These are phyloP conservation scores for Yponomeuta plumbellus DNA, from an alignment of 2,888 invertebrate species.

Conservation along the genomic window DNA sequence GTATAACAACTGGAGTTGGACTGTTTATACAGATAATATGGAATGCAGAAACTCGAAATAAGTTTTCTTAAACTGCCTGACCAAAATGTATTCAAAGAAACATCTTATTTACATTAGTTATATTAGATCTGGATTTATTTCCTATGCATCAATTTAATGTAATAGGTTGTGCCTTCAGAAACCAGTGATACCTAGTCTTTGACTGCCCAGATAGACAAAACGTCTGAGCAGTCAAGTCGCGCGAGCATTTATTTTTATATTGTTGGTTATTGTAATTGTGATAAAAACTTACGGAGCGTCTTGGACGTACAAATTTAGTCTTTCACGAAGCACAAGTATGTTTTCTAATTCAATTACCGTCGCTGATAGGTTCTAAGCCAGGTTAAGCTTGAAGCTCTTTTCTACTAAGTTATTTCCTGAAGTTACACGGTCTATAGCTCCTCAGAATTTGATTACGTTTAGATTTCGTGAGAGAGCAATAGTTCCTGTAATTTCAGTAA, in stretches of 20 bases:
- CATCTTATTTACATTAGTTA: neutral
- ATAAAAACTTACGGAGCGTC: conserved; percentile 32
- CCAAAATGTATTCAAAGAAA: conserved; percentile 1
- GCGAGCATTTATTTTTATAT: conserved; percentile 74
- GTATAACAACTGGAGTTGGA: conserved; percentile 15
- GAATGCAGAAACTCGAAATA: neutral
- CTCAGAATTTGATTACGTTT: too few relatives aligned
- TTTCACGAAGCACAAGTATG: conserved; percentile 34
- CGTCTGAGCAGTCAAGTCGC: conserved; percentile 53
- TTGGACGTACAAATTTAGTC: conserved; percentile 8
- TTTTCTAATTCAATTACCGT: neutral
- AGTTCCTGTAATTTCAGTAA: neutral
- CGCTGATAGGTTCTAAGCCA: neutral
- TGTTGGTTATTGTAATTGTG: conserved; percentile 52
- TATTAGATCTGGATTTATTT: neutral
- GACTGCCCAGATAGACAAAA: conserved; percentile 35
- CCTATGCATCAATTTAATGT: neutral
- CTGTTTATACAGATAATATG: conserved; percentile 8
- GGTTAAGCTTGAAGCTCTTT: neutral
- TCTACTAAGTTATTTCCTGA: neutral
- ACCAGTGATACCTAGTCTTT: conserved; percentile 71
- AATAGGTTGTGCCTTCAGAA: conserved; percentile 60
- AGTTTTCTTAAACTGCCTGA: neutral
- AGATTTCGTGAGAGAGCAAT: neutral
- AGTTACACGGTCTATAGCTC: neutral